These are phyloP conservation scores for Labeo catla DNA, from an alignment of 2,113 vertebrate genomes.

Conservation along the genomic window DNA sequence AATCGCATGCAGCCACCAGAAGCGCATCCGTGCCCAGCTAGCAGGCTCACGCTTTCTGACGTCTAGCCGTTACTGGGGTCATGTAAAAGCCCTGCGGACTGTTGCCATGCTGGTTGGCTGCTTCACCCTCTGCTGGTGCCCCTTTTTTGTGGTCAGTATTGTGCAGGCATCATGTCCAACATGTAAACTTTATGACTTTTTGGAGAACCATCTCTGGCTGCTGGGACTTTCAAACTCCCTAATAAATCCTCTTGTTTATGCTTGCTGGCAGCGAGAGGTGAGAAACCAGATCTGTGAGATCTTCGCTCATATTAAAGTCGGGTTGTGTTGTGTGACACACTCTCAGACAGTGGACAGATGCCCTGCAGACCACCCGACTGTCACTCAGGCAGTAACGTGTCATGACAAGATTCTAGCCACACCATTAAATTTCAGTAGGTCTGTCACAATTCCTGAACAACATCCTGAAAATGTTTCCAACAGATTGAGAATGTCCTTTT, in stretches of 20 bases:
- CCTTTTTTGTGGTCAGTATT: constrained; percentile 82
- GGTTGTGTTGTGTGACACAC: constrained; percentile 43
- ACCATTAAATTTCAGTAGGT: not conserved
- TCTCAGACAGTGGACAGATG: not conserved
- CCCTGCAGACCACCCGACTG: not conserved
- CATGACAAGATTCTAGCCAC: not conserved
- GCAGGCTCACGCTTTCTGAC: constrained; percentile 61
- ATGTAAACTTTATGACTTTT: constrained; percentile 74
- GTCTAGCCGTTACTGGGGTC: constrained; percentile 64
- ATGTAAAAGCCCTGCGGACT: constrained; percentile 85
- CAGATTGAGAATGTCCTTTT: constrained; percentile 13
- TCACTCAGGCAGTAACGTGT: not conserved
- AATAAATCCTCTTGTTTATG: constrained; percentile 89
- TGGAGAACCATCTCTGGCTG: constrained; percentile 88
- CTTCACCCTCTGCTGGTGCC: constrained; percentile 86
- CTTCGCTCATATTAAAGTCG: constrained; percentile 68
- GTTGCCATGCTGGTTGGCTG: constrained; percentile 85
- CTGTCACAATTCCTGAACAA: constrained; percentile 10
- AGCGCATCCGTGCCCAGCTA: constrained; percentile 79
- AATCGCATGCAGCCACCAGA: constrained; percentile 82
- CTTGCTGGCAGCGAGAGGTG: constrained; percentile 87
- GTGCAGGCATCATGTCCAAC: constrained; percentile 77
- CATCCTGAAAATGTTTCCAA: constrained; percentile 4
- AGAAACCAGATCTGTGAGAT: constrained; percentile 78
- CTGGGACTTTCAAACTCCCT: constrained; percentile 87